Base-by-base conservation (phyloP, 2,113 vertebrate genomes). In the Oenanthe oenanthe region DNA sequence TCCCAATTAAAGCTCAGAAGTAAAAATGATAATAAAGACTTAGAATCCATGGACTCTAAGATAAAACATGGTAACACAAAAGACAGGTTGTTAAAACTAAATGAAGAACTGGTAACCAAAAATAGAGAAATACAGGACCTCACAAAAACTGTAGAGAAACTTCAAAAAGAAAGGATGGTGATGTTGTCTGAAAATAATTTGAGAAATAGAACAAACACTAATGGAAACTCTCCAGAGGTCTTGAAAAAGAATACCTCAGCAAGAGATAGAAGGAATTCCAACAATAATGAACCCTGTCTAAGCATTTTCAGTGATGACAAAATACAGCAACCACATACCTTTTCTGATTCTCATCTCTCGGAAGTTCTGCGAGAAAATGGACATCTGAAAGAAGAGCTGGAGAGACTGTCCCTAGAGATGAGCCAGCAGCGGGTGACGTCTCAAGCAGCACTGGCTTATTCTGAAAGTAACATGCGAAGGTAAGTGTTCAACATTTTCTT, bases 321-420 rank as follows among this genome's bases (percentile, higher is more conserved):
- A 91, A 94, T 88, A 36, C 98, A 99, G 95, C 98, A 98, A 53
- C 98, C 98, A 13, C 95, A 93, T 0, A 84, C 53, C 18, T 99
- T 98, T 60, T 95, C 98, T 71, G 99, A 98, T 54, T 97, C 95
- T 79, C 97, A 97, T 60, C 93, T 99, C 92, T 98, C 94, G 0
- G 98, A 99, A 92, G 98, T 99, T 61, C 96, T 98, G 73, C 97
- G 98, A 93, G 98, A 99, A 98, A 99, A 99, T 63, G 96, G 96
- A 48, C 97, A 92, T 77, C 94, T 99, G 87, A 98, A 95, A 93
- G 95, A 85, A 79, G 97, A 97, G n/a, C 75, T 99, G 45, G 97
- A 98, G 91, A 97, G 74, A 58, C 61, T 99, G 60, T 96, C 97
- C 77, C 74, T 97, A 43, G 98, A 99, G 74, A 96, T 92, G 29